These are phyloP conservation scores for Mythimna pallens DNA, from an alignment of 2,888 invertebrate genomes.

Conservation along the genomic window DNA sequence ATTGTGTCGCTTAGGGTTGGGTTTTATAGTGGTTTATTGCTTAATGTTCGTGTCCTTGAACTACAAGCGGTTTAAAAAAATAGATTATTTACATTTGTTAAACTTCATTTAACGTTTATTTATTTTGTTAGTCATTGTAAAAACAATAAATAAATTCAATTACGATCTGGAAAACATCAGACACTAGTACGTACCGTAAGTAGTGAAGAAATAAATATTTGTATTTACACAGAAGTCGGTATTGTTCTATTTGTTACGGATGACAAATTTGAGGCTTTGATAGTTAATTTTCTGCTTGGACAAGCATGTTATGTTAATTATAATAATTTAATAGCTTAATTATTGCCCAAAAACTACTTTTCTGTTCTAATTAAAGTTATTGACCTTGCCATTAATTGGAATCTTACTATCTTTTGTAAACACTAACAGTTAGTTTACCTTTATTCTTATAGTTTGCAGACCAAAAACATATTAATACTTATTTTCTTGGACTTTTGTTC, in stretches of 20 bases:
- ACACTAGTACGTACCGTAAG: neutral
- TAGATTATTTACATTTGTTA: neutral
- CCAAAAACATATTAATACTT: conserved; percentile 16
- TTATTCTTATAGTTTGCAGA: neutral
- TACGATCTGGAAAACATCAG: neutral
- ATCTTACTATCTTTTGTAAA: neutral
- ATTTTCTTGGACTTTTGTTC: conserved; percentile 20
- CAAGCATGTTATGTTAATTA: neutral
- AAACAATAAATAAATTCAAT: neutral
- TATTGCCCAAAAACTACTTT: neutral
- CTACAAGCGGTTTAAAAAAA: neutral
- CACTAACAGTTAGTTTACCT: neutral
- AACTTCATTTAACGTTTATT: neutral
- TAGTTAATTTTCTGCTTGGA: conserved; percentile 9
- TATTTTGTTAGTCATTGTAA: neutral
- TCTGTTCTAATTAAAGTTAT: neutral
- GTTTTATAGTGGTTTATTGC: conserved; percentile 38
- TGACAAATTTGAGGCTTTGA: conserved; percentile 6
- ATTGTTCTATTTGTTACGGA: neutral
- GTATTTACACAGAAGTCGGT: neutral
- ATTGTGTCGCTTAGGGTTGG: conserved; percentile 9
- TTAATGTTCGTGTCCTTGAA: conserved; percentile 21
- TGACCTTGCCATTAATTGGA: neutral
- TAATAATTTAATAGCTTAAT: neutral
- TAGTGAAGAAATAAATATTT: conserved; percentile 11